A percentile compares a stretch with the other conserved stretches of the same genome.
These are phyloP conservation scores for Mesochorus sp. DNA, from an alignment of 2,888 invertebrate species.

Conservation along the genomic window DNA sequence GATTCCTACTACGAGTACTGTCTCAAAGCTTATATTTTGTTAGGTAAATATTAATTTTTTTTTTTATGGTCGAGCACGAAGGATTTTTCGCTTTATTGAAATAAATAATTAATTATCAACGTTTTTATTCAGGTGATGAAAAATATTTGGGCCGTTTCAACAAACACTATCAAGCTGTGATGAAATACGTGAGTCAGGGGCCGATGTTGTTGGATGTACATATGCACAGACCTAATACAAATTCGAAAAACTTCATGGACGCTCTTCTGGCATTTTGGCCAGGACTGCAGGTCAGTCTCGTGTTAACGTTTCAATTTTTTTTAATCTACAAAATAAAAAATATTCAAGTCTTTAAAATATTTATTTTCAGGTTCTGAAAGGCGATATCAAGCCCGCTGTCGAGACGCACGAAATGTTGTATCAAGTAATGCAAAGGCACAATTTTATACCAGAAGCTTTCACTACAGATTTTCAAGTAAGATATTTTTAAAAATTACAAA, in stretches of 20 bases:
- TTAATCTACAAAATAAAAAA: no score
- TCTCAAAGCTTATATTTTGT: constrained; percentile 97
- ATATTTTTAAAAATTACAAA: constrained; percentile 20
- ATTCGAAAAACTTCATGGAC: constrained; percentile 98
- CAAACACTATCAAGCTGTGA: constrained; percentile 96
- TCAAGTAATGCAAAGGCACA: constrained; percentile 98
- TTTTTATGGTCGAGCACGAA: background rate
- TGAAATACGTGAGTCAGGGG: constrained; percentile 98
- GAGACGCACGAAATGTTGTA: constrained; percentile 99
- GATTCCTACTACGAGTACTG: constrained; percentile 99
- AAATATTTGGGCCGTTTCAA: constrained; percentile 97
- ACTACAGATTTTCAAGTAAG: constrained; percentile 95
- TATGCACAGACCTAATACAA: constrained; percentile 97
- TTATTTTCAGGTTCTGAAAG: constrained; percentile 87
- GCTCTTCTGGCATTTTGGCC: constrained; percentile 99
- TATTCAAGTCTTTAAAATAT: constrained; percentile 16
- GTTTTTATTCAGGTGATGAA: constrained; percentile 87
- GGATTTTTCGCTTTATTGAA: background rate
- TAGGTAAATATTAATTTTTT: constrained; percentile 82
- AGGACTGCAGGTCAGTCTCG: constrained; percentile 90
- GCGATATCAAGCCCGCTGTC: constrained; percentile 98
- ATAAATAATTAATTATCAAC: no score
- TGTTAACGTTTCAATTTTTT: no score
- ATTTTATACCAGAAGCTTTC: constrained; percentile 99
- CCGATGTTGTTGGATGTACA: constrained; percentile 97